These are phyloP conservation scores for Villa cingulata DNA, from an alignment of 2,888 invertebrate species.

Conservation along the genomic window DNA sequence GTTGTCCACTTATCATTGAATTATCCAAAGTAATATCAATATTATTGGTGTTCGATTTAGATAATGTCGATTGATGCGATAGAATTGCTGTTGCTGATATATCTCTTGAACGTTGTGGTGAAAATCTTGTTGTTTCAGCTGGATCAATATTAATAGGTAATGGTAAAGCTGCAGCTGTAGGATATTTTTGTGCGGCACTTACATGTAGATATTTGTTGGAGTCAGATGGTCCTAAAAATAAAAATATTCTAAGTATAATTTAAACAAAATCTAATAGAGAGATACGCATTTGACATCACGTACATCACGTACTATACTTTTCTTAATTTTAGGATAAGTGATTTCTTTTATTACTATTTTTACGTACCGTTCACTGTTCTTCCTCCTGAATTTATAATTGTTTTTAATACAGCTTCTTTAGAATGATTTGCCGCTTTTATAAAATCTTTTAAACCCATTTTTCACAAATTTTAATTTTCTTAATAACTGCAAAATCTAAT, in stretches of 20 bases:
- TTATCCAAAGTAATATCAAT: conserved; percentile 27
- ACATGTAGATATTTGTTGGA: conserved; percentile 1
- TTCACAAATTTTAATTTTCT: background rate
- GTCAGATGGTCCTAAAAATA: background rate
- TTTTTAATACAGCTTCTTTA: background rate
- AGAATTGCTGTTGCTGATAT: conserved; percentile 46
- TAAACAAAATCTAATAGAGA: too few species aligned
- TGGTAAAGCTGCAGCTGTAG: conserved; percentile 41
- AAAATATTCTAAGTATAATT: too few species aligned
- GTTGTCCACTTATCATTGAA: conserved; percentile 8
- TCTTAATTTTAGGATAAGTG: too few species aligned
- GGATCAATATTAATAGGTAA: conserved; percentile 51
- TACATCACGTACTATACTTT: too few species aligned
- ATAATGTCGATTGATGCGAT: conserved; percentile 32
- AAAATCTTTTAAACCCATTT: background rate
- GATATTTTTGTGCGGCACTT: conserved; percentile 37
- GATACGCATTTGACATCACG: too few species aligned
- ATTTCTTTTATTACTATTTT: background rate
- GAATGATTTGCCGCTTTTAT: background rate
- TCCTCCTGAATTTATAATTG: background rate
- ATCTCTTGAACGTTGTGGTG: conserved; percentile 49
- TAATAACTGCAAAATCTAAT: too few species aligned
- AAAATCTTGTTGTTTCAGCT: conserved; percentile 49
- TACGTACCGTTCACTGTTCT: background rate
- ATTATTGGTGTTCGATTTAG: conserved; percentile 10